Conservation (phyloP, 2,888 invertebrate genomes). For the Phortica magna region DNA sequence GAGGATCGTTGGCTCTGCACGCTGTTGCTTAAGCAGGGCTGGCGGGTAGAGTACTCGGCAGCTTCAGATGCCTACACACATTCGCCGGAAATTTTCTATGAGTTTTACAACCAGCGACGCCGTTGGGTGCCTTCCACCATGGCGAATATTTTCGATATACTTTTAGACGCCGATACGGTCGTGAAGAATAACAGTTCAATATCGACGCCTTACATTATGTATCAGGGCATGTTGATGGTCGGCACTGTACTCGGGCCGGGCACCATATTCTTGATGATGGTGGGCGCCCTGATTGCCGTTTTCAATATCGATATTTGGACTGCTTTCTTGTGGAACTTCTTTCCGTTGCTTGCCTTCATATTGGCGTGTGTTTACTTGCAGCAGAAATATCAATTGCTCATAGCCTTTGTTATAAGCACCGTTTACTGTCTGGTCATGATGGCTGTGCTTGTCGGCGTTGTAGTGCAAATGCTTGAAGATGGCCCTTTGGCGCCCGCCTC, state of each 20-base stretch:
- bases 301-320: conserved; percentile 85
- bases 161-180: conserved; percentile 87
- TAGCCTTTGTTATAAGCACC: conserved; percentile 87
- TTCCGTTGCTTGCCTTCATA: conserved; percentile 84
- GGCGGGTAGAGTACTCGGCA: conserved; percentile 95
- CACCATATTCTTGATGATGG: conserved; percentile 88
- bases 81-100: conserved; percentile 93
- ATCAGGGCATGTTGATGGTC: conserved; percentile 85
- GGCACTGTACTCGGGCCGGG: conserved; percentile 86
- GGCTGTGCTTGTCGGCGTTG: conserved; percentile 89
- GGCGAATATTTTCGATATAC: conserved; percentile 94
- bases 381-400: conserved; percentile 82
- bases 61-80: conserved; percentile 97
- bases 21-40: conserved; percentile 92
- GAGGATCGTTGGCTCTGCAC: conserved; percentile 98
- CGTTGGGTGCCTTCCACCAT: conserved; percentile 98
- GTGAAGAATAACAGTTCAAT: conserved; percentile 93
- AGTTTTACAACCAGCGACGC: conserved; percentile 95
- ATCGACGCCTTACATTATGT: conserved; percentile 87
- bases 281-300: conserved; percentile 87
- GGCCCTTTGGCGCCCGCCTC: conserved; percentile 90
- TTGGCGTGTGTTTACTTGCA: conserved; percentile 82
- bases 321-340: conserved; percentile 83
- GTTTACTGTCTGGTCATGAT: conserved; percentile 92
- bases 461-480: conserved; percentile 87